A percentile compares a stretch with the other conserved stretches of the same genome.
Evolutionary conservation across 2,888 invertebrate species (phyloP).

Genomic region (Willowsia nigromaculata): DNA sequence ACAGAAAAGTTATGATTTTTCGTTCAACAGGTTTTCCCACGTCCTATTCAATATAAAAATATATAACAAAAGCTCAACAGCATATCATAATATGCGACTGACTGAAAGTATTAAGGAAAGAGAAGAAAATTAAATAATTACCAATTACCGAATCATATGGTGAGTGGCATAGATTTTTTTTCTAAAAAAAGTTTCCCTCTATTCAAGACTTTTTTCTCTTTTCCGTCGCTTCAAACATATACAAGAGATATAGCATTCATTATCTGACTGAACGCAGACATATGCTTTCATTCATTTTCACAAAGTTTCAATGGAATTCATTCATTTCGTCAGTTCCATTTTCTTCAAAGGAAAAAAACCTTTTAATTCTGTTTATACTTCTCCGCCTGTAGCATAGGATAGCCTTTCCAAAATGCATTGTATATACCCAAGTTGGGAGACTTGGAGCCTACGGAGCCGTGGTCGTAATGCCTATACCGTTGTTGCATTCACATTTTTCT

Average conservation of each 20-base stretch:
- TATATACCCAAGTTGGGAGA: too few relatives aligned
- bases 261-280: neutral
- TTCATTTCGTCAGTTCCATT: conserved; percentile 57
- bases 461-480: neutral
- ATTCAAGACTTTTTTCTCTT: neutral
- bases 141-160: conserved; percentile 64
- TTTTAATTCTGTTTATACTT: conserved; percentile 46
- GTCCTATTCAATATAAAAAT: neutral
- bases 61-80: neutral
- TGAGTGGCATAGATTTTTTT: conserved; percentile 47
- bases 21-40: conserved; percentile 59
- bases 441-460: too few relatives aligned
- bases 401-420: too few relatives aligned
- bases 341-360: conserved; percentile 43
- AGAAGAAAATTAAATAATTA: conserved; percentile 60
- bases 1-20: neutral
- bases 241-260: neutral
- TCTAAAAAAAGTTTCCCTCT: neutral
- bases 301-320: conserved; percentile 61
- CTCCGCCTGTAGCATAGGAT: conserved; percentile 1
- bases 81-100: neutral
- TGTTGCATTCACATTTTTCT: conserved; percentile 32
- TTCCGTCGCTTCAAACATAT: neutral
- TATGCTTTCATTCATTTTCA: conserved; percentile 44
- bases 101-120: conserved; percentile 40